Base-by-base conservation (phyloP, 2,888 invertebrate genomes). In the Stratiomys singularior region DNA sequence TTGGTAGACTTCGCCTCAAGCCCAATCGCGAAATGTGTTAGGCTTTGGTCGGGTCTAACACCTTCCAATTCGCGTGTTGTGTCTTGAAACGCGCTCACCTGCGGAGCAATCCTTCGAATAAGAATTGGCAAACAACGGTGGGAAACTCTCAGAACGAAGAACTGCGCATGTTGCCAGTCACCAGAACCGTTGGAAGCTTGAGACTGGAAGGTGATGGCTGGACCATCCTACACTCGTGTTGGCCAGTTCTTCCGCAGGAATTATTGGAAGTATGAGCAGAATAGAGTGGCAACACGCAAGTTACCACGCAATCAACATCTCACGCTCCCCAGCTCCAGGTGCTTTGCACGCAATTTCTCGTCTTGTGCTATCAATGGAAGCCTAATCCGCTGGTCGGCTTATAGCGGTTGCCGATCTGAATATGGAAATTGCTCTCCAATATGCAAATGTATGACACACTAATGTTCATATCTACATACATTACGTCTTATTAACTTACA, bases 1-100 rank as follows among this genome's bases (percentile, higher is more conserved):
- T 64, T 69, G 69, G 66, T 21, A 15, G 66, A 66, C 18, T 18
- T 30, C 25, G 23, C 69, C 23, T n/a, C 66, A 23, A 69, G 69
- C 13, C 27, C 1, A 67, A 7, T 18, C 46, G 37, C 67, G 47
- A 18, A 15, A 69, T 9, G 23, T 44, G 7, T 7, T 44, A n/a
- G 46, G 2, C 67, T 44, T 4, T 67, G 67, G 15, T 25, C 69
- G 30, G 44, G n/a, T 47, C 15, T 69, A 13, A 30, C 69, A 47
- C 46, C 44, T 64, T 46, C 69, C 30, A 37, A 27, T 66, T 21
- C 66, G 18, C 37, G 66, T 13, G 21, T 37, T 4, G 28, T n/a
- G 27, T 1, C 30, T 30, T 37, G 18, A 37, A 66, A 30, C n/a
- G n/a, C 21, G 66, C 37, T 66, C 66, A 66, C 66, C 64, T 64